Percentiles rank a stretch among this genome's conserved stretches.
These are phyloP conservation scores for Gerris lacustris DNA, from an alignment of 2,888 invertebrate species.

Conservation along the genomic window DNA sequence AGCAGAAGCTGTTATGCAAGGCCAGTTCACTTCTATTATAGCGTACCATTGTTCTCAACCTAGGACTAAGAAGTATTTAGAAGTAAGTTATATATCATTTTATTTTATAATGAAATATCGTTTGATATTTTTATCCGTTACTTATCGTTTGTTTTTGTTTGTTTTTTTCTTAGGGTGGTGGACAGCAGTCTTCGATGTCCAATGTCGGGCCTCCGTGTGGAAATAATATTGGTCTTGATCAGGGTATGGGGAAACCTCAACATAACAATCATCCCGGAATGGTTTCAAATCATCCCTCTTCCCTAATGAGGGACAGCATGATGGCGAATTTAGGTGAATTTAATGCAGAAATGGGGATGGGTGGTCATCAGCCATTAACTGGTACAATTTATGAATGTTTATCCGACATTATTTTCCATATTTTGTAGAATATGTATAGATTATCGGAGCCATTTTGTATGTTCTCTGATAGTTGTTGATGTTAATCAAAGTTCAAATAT, in stretches of 20 bases:
- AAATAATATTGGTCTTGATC: slow-evolving; percentile 22
- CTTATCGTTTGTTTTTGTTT: too few relatives aligned
- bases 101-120: background rate
- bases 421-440: too few relatives aligned
- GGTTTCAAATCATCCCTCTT: slow-evolving; percentile 20
- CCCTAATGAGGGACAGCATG: slow-evolving; percentile 24
- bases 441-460: too few relatives aligned
- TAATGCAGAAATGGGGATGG: slow-evolving; percentile 29
- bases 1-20: slow-evolving; percentile 79
- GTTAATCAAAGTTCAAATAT: too few relatives aligned
- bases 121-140: background rate
- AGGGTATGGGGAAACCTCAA: slow-evolving; percentile 20
- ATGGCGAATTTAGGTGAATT: slow-evolving; percentile 31
- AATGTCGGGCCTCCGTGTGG: slow-evolving; percentile 15
- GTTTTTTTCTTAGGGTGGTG: slow-evolving; percentile 17
- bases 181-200: background rate
- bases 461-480: too few relatives aligned
- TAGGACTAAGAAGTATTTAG: slow-evolving; percentile 84
- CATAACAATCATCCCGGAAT: slow-evolving; percentile 20
- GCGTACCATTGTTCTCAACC: slow-evolving; percentile 93
- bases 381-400: slow-evolving; percentile 23
- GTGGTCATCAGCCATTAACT: slow-evolving; percentile 32
- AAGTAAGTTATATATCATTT: slow-evolving; percentile 44
- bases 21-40: slow-evolving; percentile 82
- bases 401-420: background rate